Conservation (phyloP, 2,888 invertebrate species). For the Bombylius discolor region DNA sequence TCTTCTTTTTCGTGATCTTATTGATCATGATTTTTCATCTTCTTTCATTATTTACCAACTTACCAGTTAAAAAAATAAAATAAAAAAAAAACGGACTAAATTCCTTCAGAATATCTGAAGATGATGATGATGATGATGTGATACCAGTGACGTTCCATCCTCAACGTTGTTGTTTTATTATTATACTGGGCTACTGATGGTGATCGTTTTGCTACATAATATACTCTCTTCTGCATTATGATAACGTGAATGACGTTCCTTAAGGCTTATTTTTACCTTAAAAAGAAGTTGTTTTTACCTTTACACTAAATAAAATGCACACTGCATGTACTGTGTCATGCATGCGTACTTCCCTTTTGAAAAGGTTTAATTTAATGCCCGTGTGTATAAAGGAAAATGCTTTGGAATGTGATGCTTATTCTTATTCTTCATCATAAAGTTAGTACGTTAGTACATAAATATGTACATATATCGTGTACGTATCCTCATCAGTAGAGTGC, state of each 20-base stretch:
- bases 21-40: neutral
- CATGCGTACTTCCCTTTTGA: conserved; percentile 10
- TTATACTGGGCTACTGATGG: too few relatives aligned
- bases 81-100: neutral
- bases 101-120: neutral
- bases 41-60: too few relatives aligned
- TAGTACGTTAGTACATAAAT: neutral
- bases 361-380: too few relatives aligned
- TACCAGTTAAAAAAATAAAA: neutral
- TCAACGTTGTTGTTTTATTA: too few relatives aligned
- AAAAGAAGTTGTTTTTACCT: neutral
- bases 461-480: neutral
- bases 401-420: too few relatives aligned
- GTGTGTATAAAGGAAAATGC: too few relatives aligned
- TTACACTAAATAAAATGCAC: neutral
- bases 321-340: neutral
- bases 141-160: too few relatives aligned
- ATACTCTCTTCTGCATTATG: neutral
- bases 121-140: too few relatives aligned
- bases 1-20: too few relatives aligned
- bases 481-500: neutral
- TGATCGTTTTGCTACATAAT: neutral
- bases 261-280: neutral
- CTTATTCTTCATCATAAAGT: neutral
- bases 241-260: neutral